A percentile compares a stretch with the other conserved stretches of the same genome.
phyloP scores from a whole-genome alignment of 2,113 vertebrate species.

The Euleptes europaea region DNA sequence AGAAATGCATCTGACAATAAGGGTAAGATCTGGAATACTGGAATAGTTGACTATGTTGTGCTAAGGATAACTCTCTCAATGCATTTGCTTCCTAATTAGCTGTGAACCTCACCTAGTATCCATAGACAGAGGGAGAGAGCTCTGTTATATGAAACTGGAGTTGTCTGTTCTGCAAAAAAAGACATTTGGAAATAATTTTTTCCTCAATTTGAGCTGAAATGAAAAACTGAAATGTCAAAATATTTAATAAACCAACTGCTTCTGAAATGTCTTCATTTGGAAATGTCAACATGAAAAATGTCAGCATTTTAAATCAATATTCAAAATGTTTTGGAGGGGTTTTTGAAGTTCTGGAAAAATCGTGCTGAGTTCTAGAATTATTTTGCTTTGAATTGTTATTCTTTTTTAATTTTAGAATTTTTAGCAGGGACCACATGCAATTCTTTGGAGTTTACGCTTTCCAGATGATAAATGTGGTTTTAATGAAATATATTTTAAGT shows the following conservation, averaged over 20 bases:
- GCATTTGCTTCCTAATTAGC: neutral
- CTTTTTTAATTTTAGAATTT: neutral
- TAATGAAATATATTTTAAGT: neutral
- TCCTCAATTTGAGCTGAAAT: neutral
- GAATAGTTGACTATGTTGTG: neutral
- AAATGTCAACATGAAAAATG: slow-evolving; percentile 15
- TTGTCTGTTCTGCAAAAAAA: slow-evolving; percentile 8
- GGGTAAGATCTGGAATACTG: neutral
- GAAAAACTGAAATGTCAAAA: slow-evolving; percentile 29
- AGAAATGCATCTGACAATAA: neutral
- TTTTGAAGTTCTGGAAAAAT: neutral
- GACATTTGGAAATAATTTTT: slow-evolving; percentile 16
- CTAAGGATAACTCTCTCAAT: neutral
- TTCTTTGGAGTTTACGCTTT: neutral
- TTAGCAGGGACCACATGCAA: neutral
- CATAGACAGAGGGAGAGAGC: neutral
- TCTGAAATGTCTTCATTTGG: slow-evolving; percentile 4
- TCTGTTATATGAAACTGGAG: neutral
- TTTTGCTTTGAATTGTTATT: neutral
- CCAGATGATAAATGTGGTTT: slow-evolving; percentile 1
- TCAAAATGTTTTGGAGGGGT: neutral
- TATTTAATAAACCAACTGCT: slow-evolving; percentile 13
- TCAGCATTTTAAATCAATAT: slow-evolving; percentile 11
- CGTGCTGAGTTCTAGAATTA: neutral
- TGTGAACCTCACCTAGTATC: neutral